Evolutionary conservation across 2,888 invertebrate genomes (phyloP).

Genomic region (Megaustenia siamemsis): DNA sequence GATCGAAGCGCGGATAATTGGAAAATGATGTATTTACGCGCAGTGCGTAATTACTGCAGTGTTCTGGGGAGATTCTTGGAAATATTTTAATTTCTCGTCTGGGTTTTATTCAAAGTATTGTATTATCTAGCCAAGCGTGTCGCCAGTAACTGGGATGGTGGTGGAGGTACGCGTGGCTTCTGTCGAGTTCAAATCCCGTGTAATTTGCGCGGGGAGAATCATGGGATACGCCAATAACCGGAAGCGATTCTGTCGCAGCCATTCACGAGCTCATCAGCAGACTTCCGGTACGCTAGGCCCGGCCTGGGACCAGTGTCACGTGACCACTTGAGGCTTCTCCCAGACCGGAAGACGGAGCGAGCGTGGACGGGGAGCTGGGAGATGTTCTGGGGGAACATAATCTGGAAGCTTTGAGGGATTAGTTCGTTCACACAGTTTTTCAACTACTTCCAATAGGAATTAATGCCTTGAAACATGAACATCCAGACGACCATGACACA

Average conservation of each 20-base stretch:
- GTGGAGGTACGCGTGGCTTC: slow-evolving; percentile 18
- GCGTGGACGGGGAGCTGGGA: slow-evolving; percentile 25
- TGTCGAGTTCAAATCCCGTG: slow-evolving; percentile 38
- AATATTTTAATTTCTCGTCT: background rate
- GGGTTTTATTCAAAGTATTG: background rate
- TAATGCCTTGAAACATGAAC: no score
- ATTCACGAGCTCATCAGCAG: slow-evolving; percentile 45
- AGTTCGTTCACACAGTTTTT: no score
- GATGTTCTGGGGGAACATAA: no score
- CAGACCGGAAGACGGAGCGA: slow-evolving; percentile 45
- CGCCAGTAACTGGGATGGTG: background rate
- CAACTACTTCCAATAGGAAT: no score
- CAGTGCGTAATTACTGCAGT: background rate
- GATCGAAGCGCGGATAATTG: background rate
- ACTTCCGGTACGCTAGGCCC: slow-evolving; percentile 40
- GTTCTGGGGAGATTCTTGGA: background rate
- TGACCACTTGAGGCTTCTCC: slow-evolving; percentile 49
- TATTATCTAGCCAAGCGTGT: background rate
- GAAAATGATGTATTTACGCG: slow-evolving; percentile 28
- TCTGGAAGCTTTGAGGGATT: no score
- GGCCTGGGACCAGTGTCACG: slow-evolving; percentile 46
- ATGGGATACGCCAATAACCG: slow-evolving; percentile 31
- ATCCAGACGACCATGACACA: no score
- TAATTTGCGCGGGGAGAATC: slow-evolving; percentile 46
- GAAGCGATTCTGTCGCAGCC: slow-evolving; percentile 46